These are phyloP conservation scores for Girardinus metallicus DNA, from an alignment of 2,797 vertebrate species.

Conservation along the genomic window DNA sequence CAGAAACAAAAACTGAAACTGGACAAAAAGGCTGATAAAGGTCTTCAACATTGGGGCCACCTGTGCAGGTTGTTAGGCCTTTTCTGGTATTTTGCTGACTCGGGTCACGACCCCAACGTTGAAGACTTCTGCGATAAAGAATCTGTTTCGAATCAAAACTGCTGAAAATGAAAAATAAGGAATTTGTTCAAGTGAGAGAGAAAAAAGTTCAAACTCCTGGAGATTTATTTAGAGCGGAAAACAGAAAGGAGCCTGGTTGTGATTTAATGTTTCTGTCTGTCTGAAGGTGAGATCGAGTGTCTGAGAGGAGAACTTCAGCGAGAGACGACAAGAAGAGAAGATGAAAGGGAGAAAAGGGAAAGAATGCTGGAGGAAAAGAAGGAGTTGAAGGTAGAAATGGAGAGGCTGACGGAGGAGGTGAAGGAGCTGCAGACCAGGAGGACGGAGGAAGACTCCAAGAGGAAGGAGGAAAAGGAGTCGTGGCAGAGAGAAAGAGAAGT, in stretches of 20 bases:
- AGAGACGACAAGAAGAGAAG: conserved; percentile 60
- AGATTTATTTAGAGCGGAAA: background rate
- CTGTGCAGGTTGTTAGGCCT: no score
- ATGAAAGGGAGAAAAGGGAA: conserved; percentile 64
- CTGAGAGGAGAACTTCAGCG: conserved; percentile 81
- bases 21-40: background rate
- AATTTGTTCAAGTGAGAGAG: background rate
- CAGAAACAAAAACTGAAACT: background rate
- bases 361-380: conserved; percentile 43
- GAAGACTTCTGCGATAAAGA: background rate
- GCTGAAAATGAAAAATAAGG: background rate
- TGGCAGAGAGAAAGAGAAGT: conserved; percentile 71
- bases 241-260: background rate
- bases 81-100: no score
- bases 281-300: conserved; percentile 84
- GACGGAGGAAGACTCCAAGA: conserved; percentile 28
- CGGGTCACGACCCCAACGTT: background rate
- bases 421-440: conserved; percentile 36
- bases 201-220: background rate
- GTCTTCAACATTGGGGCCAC: no score
- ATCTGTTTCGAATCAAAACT: background rate
- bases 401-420: conserved; percentile 45
- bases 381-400: conserved; percentile 36
- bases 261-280: background rate
- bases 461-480: conserved; percentile 42